Evolutionary conservation across 2,797 vertebrate species (phyloP).

Genomic region (Microhierax caerulescens): DNA sequence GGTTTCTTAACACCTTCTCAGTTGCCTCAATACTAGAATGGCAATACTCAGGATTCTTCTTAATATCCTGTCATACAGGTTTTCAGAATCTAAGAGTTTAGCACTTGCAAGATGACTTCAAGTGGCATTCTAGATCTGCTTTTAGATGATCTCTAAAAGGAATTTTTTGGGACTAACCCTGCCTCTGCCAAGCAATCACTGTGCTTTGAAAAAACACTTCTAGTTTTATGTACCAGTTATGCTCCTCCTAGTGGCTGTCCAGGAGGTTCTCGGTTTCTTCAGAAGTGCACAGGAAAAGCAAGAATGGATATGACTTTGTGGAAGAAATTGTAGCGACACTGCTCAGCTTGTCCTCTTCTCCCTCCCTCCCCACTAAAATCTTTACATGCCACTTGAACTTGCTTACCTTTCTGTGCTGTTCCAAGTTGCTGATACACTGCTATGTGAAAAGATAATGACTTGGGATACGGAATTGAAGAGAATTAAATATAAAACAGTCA

Average conservation of each 20-base stretch:
- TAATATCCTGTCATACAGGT: neutral
- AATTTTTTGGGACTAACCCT: neutral
- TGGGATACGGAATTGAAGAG: neutral
- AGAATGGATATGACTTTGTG: neutral
- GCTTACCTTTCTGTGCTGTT: neutral
- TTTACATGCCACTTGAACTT: neutral
- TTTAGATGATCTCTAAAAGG: neutral
- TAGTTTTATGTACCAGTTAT: neutral
- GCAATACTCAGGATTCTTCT: neutral
- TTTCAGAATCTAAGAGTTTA: neutral
- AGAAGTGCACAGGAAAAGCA: neutral
- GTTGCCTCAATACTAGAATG: neutral
- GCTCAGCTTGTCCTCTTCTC: neutral
- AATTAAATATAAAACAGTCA: neutral
- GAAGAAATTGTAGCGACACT: neutral
- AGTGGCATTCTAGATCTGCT: neutral
- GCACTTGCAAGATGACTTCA: neutral
- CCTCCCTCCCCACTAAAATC: neutral
- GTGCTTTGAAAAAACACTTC: neutral
- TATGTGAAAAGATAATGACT: neutral
- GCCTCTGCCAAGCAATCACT: neutral
- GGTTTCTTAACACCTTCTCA: neutral
- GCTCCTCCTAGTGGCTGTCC: neutral
- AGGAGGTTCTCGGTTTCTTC: neutral
- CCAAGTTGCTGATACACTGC: neutral